Conservation (phyloP, 2,113 vertebrate genomes). For the Gymnogyps californianus region DNA sequence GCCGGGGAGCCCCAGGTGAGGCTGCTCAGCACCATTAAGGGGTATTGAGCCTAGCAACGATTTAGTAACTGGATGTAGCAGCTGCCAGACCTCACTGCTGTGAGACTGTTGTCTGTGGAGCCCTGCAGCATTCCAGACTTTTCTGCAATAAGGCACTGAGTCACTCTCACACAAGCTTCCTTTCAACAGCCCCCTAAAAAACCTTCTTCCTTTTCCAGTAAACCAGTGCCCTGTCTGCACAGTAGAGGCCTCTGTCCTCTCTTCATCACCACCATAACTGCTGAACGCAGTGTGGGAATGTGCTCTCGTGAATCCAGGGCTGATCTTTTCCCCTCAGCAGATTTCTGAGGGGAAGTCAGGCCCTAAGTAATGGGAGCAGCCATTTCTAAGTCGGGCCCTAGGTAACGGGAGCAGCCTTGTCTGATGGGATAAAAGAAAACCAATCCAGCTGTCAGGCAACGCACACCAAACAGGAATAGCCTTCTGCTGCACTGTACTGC, state of each 20-base stretch:
- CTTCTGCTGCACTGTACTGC: neutral
- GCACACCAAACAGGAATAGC: neutral
- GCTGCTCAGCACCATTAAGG: neutral
- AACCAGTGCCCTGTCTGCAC: neutral
- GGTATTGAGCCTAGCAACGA: rapidly evolving
- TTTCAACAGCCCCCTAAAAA: neutral
- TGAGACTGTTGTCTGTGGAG: rapidly evolving
- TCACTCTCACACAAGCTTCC: neutral
- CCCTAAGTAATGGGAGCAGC: neutral
- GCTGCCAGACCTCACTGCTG: neutral
- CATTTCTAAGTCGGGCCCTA: neutral
- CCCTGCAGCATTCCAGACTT: neutral
- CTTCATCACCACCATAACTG: neutral
- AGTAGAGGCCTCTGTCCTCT: neutral
- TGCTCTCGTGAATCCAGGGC: neutral
- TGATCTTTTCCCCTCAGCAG: neutral
- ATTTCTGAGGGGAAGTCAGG: neutral
- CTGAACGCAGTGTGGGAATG: neutral
- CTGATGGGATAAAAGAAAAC: neutral
- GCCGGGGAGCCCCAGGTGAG: neutral
- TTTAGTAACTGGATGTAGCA: neutral
- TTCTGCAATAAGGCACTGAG: neutral
- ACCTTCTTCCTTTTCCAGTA: neutral
- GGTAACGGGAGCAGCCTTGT: neutral
- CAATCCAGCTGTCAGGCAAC: neutral